phyloP scores from a whole-genome alignment of 2,888 invertebrate genomes.

The Zaprionus obscuricornis region DNA sequence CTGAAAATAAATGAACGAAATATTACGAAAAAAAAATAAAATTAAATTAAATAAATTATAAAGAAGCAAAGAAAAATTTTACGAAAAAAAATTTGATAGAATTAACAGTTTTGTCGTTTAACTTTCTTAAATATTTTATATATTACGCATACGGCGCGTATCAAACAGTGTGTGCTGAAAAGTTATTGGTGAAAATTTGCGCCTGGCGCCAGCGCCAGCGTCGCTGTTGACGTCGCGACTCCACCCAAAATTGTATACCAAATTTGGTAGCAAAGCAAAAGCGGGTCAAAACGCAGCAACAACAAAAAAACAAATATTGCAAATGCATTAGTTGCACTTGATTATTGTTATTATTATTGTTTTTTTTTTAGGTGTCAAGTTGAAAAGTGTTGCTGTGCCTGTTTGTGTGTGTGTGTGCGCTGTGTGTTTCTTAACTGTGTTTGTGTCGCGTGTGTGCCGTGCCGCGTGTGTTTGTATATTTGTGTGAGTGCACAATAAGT shows the following conservation, averaged over 20 bases:
- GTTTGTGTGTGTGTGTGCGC: constrained; percentile 2
- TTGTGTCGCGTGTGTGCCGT: too few species aligned
- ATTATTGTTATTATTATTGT: too few species aligned
- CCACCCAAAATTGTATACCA: constrained; percentile 75
- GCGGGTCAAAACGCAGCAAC: constrained; percentile 5
- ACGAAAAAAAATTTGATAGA: too few species aligned
- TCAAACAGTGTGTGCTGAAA: constrained; percentile 35
- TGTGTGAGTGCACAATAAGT: constrained; percentile 22
- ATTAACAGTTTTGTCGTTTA: constrained; percentile 21
- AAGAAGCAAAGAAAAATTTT: constrained; percentile 18
- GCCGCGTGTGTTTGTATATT: background rate
- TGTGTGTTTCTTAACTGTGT: too few species aligned
- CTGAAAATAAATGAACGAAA: constrained; percentile 57
- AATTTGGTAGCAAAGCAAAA: constrained; percentile 39
- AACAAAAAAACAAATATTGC: background rate
- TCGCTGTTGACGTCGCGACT: constrained; percentile 64
- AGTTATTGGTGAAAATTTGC: constrained; percentile 36
- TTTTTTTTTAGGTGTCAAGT: too few species aligned
- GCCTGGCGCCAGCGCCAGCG: constrained; percentile 54
- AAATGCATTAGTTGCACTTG: constrained; percentile 20
- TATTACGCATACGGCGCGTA: constrained; percentile 61
- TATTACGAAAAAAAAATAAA: constrained; percentile 39
- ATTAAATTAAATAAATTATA: constrained; percentile 30
- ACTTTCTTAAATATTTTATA: constrained; percentile 43
- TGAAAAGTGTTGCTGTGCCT: constrained; percentile 2